Evolutionary conservation across 92 coral and sea anemone genomes (phyloP).

Genomic region (Phenganax subtilis): DNA sequence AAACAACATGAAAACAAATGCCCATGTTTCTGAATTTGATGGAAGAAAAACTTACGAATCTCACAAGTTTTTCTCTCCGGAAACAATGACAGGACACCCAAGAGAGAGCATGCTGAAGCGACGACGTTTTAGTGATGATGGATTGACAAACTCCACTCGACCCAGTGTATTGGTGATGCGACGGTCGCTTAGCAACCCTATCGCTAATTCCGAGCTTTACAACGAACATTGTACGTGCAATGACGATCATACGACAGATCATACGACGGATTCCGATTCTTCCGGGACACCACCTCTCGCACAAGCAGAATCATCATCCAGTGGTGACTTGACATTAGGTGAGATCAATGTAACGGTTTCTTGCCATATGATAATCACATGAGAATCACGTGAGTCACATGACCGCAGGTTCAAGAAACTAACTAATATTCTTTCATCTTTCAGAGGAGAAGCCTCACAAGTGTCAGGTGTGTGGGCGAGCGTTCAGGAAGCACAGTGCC

Average conservation of each 20-base stretch:
- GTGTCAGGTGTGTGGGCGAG: conserved; percentile 90
- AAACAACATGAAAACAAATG: no score
- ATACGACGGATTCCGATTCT: conserved; percentile 29
- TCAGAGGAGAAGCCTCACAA: conserved; percentile 85
- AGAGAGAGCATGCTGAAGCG: neutral
- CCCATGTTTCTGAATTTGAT: no score
- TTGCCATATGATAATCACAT: neutral
- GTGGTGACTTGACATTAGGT: conserved; percentile 5
- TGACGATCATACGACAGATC: neutral
- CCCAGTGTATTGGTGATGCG: conserved; percentile 34
- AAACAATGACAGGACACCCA: neutral
- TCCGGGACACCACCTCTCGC: conserved; percentile 7
- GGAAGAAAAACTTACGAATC: no score
- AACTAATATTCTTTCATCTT: neutral
- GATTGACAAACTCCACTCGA: neutral
- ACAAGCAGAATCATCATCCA: conserved; percentile 3
- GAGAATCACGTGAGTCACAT: neutral
- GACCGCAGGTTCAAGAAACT: neutral
- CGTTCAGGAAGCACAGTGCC: conserved; percentile 96
- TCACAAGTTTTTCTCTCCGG: no score
- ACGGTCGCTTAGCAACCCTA: neutral
- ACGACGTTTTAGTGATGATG: neutral
- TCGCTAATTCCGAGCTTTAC: neutral
- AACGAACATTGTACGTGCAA: conserved; percentile 1
- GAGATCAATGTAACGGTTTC: neutral